These are phyloP conservation scores for Phataginus tetradactyla DNA, from an alignment of 2,797 vertebrate genomes.

Conservation along the genomic window DNA sequence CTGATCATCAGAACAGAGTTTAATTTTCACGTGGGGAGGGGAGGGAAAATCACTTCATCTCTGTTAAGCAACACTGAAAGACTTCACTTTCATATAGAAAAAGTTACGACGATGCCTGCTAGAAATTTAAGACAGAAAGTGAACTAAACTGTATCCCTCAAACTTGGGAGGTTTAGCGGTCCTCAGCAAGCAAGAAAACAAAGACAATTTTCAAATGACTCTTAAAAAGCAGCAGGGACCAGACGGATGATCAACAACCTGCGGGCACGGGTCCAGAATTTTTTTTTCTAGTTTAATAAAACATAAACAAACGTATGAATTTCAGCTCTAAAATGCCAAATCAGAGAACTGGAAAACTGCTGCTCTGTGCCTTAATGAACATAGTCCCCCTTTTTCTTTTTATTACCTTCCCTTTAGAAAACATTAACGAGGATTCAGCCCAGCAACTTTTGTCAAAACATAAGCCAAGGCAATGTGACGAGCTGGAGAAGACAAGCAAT, in stretches of 20 bases:
- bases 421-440: background rate
- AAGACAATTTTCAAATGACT: background rate
- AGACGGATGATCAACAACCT: background rate
- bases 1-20: background rate
- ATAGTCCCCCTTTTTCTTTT: no score
- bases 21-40: background rate
- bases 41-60: background rate
- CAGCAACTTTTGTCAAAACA: conserved; percentile 26
- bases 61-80: background rate
- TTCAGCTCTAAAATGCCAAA: background rate
- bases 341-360: background rate
- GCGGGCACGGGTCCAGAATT: background rate
- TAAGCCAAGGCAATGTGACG: background rate
- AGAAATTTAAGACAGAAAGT: background rate
- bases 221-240: background rate
- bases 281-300: background rate
- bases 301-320: background rate
- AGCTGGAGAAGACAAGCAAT: background rate
- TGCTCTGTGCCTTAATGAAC: background rate
- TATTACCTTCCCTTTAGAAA: conserved; percentile 33
- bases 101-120: background rate
- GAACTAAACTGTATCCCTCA: background rate
- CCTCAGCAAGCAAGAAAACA: background rate
- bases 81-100: background rate
- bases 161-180: background rate